These are phyloP conservation scores for Ivindomyrus marchei DNA, from an alignment of 2,113 vertebrate genomes.

Conservation along the genomic window DNA sequence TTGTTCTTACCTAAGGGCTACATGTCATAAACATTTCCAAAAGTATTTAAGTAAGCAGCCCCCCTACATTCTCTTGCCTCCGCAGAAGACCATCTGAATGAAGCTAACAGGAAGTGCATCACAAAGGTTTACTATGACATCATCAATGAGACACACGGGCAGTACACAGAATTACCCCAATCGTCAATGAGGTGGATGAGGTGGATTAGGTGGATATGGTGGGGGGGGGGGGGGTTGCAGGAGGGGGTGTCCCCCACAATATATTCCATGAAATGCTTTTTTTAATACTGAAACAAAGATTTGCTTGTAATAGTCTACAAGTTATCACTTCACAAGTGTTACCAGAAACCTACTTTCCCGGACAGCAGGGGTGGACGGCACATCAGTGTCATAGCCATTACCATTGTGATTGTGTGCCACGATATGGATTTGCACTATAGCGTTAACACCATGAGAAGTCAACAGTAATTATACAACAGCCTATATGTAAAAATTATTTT, in stretches of 20 bases:
- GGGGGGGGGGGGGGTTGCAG: neutral
- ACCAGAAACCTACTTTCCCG: neutral
- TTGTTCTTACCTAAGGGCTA: neutral
- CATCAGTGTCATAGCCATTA: too few relatives aligned
- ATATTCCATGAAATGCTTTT: neutral
- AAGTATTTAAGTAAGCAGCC: neutral
- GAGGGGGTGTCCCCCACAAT: neutral
- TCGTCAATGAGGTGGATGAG: neutral
- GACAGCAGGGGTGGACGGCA: neutral
- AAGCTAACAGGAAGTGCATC: neutral
- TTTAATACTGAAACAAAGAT: neutral
- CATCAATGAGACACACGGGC: neutral
- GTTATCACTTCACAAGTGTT: neutral
- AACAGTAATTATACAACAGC: too few relatives aligned
- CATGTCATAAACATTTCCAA: neutral
- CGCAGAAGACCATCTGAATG: neutral
- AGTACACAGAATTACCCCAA: neutral
- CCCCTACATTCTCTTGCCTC: neutral
- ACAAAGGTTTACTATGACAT: neutral
- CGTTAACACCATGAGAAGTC: too few relatives aligned
- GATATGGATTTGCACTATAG: too few relatives aligned
- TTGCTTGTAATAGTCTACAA: neutral
- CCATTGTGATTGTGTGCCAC: too few relatives aligned
- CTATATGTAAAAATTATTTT: too few relatives aligned
- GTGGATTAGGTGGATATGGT: neutral